Conservation (phyloP, 2,113 vertebrate species). For the Indri indri region DNA sequence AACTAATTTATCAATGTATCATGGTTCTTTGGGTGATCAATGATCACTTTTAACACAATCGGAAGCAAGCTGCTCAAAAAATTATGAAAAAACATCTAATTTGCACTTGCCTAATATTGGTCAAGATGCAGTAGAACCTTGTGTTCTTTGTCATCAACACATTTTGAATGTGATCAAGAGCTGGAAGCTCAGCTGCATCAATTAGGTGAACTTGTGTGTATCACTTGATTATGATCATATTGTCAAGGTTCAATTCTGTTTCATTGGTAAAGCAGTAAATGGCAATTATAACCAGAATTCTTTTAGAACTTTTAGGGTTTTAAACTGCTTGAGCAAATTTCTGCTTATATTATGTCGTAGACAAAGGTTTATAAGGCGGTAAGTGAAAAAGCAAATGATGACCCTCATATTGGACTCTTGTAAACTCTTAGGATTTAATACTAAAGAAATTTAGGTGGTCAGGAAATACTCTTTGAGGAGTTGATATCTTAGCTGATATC, state of each 20-base stretch:
- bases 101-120: conserved; percentile 19
- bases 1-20: conserved; percentile 36
- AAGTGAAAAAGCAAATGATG: not conserved
- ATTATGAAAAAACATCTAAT: conserved; percentile 41
- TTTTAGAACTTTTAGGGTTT: not conserved
- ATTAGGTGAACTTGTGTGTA: not conserved
- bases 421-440: not conserved
- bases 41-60: conserved; percentile 25
- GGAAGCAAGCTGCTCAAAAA: not conserved
- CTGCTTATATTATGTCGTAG: not conserved
- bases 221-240: not conserved
- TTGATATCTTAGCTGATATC: not conserved
- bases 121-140: not conserved
- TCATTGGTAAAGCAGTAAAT: not conserved
- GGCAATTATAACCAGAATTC: conserved; percentile 4
- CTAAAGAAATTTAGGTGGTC: not conserved
- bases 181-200: not conserved
- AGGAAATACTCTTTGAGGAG: not conserved
- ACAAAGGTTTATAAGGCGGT: not conserved
- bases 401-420: not conserved
- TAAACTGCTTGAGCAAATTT: not conserved
- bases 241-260: conserved; percentile 5
- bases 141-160: not conserved
- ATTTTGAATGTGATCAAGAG: not conserved
- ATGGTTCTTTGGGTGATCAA: conserved; percentile 11